A percentile compares a stretch with the other conserved stretches of the same genome.
phyloP scores from a whole-genome alignment of 2,888 invertebrate species.

The Thelaira solivaga region DNA sequence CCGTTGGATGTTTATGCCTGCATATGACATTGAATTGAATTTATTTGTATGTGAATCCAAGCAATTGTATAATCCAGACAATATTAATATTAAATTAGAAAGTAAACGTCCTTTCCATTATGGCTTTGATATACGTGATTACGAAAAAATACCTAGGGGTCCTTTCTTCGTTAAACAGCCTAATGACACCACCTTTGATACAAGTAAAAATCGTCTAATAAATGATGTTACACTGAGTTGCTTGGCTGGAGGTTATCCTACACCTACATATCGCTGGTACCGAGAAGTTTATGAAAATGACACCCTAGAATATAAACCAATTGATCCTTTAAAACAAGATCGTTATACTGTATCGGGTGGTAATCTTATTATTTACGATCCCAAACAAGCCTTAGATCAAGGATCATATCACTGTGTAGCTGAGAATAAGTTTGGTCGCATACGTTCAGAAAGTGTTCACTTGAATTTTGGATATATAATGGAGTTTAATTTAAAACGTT shows the following conservation, averaged over 20 bases:
- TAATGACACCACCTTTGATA: constrained; percentile 88
- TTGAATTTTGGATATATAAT: constrained; percentile 93
- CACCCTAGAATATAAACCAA: constrained; percentile 83
- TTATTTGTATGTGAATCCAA: constrained; percentile 90
- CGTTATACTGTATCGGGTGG: constrained; percentile 94
- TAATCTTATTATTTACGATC: constrained; percentile 90
- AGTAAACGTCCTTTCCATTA: constrained; percentile 90
- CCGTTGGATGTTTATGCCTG: constrained; percentile 90
- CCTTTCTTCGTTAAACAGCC: constrained; percentile 94
- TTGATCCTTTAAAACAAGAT: constrained; percentile 86
- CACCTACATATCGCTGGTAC: constrained; percentile 93
- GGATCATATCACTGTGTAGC: constrained; percentile 95
- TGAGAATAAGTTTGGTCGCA: constrained; percentile 90
- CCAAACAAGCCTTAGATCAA: constrained; percentile 87
- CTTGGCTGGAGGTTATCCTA: constrained; percentile 91
- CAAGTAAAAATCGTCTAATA: constrained; percentile 82
- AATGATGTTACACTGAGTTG: constrained; percentile 89
- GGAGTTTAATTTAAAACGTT: constrained; percentile 92
- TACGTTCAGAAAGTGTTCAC: constrained; percentile 91
- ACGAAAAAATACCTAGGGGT: constrained; percentile 88
- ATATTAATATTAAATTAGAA: constrained; percentile 84
- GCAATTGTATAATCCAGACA: constrained; percentile 78
- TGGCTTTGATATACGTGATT: constrained; percentile 89
- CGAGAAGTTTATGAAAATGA: constrained; percentile 91
- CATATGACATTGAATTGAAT: constrained; percentile 85